These are phyloP conservation scores for Ammodytes marinus DNA, from an alignment of 2,113 vertebrate genomes.

Conservation along the genomic window DNA sequence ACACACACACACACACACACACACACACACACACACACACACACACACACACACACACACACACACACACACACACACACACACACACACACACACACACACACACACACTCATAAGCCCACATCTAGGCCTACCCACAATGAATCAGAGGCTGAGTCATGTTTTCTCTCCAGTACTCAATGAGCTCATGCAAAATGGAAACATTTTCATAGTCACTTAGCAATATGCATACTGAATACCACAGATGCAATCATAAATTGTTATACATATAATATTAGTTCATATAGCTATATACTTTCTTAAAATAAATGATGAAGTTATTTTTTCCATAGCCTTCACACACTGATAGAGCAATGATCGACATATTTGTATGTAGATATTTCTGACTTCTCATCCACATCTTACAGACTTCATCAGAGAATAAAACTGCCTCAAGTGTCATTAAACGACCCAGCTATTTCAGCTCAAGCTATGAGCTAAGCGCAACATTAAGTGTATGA, in stretches of 20 bases:
- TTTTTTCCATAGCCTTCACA: not conserved
- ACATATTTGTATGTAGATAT: no score
- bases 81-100: not conserved
- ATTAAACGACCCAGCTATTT: not conserved
- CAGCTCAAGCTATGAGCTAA: not conserved
- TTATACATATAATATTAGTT: not conserved
- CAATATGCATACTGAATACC: not conserved
- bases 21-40: not conserved
- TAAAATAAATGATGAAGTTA: not conserved
- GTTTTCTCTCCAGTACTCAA: not conserved
- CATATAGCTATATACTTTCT: no score
- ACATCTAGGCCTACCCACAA: not conserved
- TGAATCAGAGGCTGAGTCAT: slow-evolving; percentile 8
- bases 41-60: not conserved
- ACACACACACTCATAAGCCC: not conserved
- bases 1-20: not conserved
- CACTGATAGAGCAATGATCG: not conserved
- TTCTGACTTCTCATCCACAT: not conserved
- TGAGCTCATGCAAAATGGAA: not conserved
- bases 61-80: not conserved
- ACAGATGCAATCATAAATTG: not conserved
- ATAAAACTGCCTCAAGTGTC: not conserved
- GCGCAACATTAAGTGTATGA: not conserved
- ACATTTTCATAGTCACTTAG: not conserved
- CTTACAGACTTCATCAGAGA: not conserved